Evolutionary conservation across 2,797 vertebrate species (phyloP).

Genomic region (Anomalospiza imberbis): DNA sequence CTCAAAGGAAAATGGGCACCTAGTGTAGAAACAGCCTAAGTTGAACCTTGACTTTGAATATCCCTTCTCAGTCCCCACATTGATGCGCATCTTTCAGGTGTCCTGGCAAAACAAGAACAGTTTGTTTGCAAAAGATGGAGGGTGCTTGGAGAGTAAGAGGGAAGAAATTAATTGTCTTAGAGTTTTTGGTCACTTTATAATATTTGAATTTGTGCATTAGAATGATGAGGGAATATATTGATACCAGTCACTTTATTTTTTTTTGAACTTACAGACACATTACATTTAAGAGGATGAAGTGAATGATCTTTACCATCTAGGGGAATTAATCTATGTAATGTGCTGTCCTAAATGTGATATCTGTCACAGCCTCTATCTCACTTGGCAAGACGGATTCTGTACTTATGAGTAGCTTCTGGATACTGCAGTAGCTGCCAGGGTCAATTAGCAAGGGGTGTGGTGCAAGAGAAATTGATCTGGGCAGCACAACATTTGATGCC

Average conservation of each 20-base stretch:
- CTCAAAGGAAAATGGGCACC: neutral
- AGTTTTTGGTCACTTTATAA: neutral
- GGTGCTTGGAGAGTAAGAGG: neutral
- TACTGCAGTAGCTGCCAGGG: neutral
- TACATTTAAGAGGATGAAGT: neutral
- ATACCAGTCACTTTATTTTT: neutral
- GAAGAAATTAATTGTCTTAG: neutral
- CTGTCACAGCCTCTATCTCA: neutral
- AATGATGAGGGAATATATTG: neutral
- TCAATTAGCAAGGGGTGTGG: neutral
- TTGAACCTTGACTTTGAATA: neutral
- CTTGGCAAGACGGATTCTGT: neutral
- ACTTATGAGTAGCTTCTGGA: neutral
- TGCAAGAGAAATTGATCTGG: neutral
- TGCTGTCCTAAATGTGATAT: slow-evolving; percentile 13
- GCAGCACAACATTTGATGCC: neutral
- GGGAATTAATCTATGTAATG: slow-evolving; percentile 30
- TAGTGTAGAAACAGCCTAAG: neutral
- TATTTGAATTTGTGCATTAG: neutral
- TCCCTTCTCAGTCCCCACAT: neutral
- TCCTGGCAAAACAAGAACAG: neutral
- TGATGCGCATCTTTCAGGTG: neutral
- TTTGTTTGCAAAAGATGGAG: neutral
- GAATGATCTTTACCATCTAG: neutral
- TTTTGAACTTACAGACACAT: neutral